Base-by-base conservation (phyloP, 2,888 invertebrate genomes). In the Chrysopilus asiliformis region DNA sequence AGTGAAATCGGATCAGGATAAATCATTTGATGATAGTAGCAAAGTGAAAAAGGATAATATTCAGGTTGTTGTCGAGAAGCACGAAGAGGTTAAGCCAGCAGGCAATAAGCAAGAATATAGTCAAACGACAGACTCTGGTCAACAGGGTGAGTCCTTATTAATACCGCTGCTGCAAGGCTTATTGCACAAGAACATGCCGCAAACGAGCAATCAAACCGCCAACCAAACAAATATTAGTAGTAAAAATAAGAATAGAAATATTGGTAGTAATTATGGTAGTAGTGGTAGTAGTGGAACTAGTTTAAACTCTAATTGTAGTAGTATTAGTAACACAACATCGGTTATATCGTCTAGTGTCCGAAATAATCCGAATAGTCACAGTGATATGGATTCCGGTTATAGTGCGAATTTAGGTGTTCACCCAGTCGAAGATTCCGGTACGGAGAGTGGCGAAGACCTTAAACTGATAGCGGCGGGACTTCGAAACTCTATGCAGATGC, bases 61-160 rank as follows among this genome's bases (percentile, higher is more conserved):
- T 15, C 15, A 19, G 9, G 12, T 28, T 12, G 24, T 24, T 27
- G 36, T 26, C 22, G 27, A 43, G 53, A 35, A 28, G 34, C 32
- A 29, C 30, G 19, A 22, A 38, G 20, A 20, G 18, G 16, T 19
- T 29, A 25, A 12, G 17, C 13, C 25, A 24, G 7, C 27, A 15
- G 19, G 10, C 19, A 12, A 18, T 20, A 25, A 20, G 16, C 12
- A 30, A 33, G 32, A 34, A 24, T 38, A 24, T 34, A 20, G 14
- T 25, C 28, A 33, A 22, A 32, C 29, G 22, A 19, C 19, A 10
- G 28, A 45, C 42, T 49, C 48, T 38, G 49, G 41, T 27, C 49
- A 47, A 35, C 52, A 78, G 68, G 80, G 81, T 80, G 81, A 81
- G 80, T 79, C 76, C 52, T 72, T 76, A 55, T 70, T 76, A 49